Conservation (phyloP, 2,113 vertebrate genomes). For the Prinia subflava region DNA sequence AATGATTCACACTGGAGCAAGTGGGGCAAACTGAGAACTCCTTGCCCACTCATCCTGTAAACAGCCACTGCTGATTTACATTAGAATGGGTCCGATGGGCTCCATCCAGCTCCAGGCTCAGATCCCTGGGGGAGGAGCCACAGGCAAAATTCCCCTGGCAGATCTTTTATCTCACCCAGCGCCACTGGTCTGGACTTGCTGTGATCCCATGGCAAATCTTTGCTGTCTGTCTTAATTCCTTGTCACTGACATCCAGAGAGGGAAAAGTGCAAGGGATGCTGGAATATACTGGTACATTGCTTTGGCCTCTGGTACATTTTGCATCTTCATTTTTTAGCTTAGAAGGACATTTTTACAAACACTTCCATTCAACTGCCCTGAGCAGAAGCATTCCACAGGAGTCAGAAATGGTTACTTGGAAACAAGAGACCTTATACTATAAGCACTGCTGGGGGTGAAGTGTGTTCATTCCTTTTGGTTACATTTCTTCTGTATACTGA, state of each 20-base stretch:
- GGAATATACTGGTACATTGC: neutral
- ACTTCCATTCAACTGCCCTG: neutral
- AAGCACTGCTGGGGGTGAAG: neutral
- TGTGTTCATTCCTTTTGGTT: neutral
- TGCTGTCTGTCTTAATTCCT: neutral
- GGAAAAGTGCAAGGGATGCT: neutral
- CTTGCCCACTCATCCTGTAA: neutral
- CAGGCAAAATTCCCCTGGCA: neutral
- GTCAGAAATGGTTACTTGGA: neutral
- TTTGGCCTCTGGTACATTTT: neutral
- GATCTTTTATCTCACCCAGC: neutral
- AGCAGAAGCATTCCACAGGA: neutral
- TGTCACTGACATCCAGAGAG: neutral
- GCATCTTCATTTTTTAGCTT: neutral
- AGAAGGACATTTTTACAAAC: neutral
- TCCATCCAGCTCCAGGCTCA: neutral
- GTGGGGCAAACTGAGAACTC: neutral
- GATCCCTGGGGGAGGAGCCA: neutral
- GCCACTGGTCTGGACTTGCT: neutral
- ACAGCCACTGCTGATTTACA: neutral
- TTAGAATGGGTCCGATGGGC: neutral
- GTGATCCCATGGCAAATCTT: rapidly evolving
- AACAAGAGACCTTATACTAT: neutral
- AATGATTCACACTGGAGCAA: neutral
- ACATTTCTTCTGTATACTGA: neutral